phyloP scores from a whole-genome alignment of 2,113 vertebrate species.

The Tapirus terrestris region DNA sequence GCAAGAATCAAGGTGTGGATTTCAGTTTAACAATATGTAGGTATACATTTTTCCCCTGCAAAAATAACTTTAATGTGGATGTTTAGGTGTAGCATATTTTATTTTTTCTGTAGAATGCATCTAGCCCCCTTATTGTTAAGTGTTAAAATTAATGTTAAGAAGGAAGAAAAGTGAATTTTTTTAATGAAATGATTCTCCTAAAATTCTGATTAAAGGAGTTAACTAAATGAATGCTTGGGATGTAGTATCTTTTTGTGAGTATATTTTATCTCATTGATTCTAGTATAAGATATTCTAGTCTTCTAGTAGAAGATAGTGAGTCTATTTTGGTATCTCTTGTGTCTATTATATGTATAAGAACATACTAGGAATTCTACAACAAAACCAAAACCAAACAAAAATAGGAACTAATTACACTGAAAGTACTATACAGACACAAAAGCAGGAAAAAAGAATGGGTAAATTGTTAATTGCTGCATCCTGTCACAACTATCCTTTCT shows the following conservation, averaged over 20 bases:
- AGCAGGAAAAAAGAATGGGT: not conserved
- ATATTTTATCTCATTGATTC: not conserved
- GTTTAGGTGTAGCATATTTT: conserved; percentile 55
- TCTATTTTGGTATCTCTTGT: conserved; percentile 26
- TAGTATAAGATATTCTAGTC: not conserved
- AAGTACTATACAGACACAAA: not conserved
- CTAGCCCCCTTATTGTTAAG: conserved; percentile 50
- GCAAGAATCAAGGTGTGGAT: conserved; percentile 80
- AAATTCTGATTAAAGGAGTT: not conserved
- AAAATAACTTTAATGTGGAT: conserved; percentile 53
- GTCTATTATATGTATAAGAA: not conserved
- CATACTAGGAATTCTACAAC: not conserved
- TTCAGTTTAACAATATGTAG: conserved; percentile 81
- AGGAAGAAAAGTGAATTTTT: not conserved
- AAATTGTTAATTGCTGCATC: not conserved
- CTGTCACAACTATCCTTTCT: not conserved
- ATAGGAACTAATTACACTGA: conserved; percentile 1
- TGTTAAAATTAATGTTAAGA: conserved; percentile 66
- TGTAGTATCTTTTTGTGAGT: not conserved
- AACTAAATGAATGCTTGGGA: conserved; percentile 28
- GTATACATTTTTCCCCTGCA: conserved; percentile 74
- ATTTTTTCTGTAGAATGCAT: not conserved
- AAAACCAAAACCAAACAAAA: conserved; percentile 35
- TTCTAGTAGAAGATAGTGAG: not conserved
- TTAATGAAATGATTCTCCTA: not conserved